A percentile compares a stretch with the other conserved stretches of the same genome.
phyloP scores from a whole-genome alignment of 1,140 invertebrate genomes.

The Ylistrum balloti region DNA sequence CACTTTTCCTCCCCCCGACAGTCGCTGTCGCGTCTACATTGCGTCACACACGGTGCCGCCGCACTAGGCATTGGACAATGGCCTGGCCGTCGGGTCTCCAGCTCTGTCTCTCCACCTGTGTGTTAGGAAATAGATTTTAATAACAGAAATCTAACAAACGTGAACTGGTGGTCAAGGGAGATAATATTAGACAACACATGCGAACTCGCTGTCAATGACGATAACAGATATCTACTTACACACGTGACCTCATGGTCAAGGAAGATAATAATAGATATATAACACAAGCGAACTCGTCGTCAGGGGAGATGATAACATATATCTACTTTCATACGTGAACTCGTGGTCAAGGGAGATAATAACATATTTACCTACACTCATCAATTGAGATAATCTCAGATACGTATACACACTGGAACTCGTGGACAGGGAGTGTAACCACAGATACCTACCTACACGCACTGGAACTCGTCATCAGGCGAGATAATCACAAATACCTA shows the following conservation, averaged over 20 bases:
- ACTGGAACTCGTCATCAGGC: background rate
- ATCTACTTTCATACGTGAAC: no score
- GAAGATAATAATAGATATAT: background rate
- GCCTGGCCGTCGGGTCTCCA: slow-evolving; percentile 30
- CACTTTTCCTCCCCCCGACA: slow-evolving; percentile 58
- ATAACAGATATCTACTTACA: background rate
- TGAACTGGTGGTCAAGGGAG: background rate
- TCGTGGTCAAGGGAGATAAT: background rate
- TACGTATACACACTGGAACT: background rate
- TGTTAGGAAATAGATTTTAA: background rate
- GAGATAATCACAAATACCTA: background rate
- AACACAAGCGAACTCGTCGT: no score
- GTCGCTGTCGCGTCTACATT: slow-evolving; percentile 53
- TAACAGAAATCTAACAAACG: no score
- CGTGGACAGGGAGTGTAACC: background rate
- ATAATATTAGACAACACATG: background rate
- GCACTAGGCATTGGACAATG: slow-evolving; percentile 49
- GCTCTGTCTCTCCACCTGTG: background rate
- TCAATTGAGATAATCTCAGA: no score
- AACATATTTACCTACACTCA: background rate
- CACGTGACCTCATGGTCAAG: background rate
- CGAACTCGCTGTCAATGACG: no score
- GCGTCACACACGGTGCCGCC: slow-evolving; percentile 52
- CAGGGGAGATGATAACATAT: background rate
- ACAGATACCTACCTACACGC: slow-evolving; percentile 17